Conservation (phyloP, 2,797 vertebrate species). For the Pangasius larnaudii region DNA sequence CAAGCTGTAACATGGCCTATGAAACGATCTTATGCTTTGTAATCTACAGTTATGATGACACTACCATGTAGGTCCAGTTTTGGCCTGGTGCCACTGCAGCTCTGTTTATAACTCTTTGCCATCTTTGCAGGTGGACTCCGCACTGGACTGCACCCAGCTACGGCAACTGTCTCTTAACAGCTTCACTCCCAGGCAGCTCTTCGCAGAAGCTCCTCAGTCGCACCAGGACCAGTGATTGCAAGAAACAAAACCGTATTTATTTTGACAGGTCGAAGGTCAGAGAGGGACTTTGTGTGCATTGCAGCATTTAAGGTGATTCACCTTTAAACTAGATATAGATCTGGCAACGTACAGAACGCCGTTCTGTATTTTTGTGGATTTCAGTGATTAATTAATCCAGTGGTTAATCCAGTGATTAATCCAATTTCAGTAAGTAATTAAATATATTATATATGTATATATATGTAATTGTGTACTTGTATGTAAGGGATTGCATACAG, state of each 20-base stretch:
- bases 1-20: not conserved
- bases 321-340: not conserved
- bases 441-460: too few species aligned
- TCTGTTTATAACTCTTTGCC: not conserved
- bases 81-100: not conserved
- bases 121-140: constrained; percentile 29
- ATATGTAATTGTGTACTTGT: too few species aligned
- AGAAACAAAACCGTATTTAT: not conserved
- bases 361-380: not conserved
- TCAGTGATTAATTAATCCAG: too few species aligned
- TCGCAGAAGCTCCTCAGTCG: not conserved
- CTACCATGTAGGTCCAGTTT: not conserved
- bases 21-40: not conserved
- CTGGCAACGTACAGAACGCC: not conserved
- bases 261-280: not conserved
- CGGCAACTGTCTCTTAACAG: constrained; percentile 19
- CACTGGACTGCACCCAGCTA: constrained; percentile 37
- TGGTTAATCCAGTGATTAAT: too few species aligned
- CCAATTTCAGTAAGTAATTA: too few species aligned
- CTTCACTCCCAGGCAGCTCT: constrained; percentile 33
- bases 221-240: not conserved
- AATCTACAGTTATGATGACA: not conserved
- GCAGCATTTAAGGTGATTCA: constrained; percentile 6
- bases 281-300: not conserved
- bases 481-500: not conserved